phyloP scores from a whole-genome alignment of 2,113 vertebrate species.

The Gracilinanus agilis region DNA sequence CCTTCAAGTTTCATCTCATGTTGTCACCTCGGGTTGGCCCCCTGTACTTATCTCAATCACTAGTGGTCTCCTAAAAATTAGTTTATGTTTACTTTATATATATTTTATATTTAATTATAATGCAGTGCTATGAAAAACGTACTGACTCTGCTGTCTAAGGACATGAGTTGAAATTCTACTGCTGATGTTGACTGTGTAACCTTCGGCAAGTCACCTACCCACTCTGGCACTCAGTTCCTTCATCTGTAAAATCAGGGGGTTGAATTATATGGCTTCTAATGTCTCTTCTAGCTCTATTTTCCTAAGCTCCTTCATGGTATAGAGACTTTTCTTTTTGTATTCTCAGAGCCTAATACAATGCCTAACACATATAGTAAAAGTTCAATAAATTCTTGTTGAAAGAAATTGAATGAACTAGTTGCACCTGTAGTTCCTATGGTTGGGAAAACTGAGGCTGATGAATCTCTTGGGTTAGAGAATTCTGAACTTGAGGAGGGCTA shows the following conservation, averaged over 20 bases:
- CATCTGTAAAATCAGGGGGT: neutral
- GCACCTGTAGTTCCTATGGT: neutral
- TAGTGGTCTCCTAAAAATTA: neutral
- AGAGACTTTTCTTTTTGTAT: neutral
- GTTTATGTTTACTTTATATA: neutral
- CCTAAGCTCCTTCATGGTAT: neutral
- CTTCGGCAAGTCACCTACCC: neutral
- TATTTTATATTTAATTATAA: neutral
- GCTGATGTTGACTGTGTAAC: neutral
- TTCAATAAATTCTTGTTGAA: neutral
- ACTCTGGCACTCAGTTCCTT: neutral
- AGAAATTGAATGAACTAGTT: neutral
- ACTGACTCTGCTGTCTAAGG: neutral
- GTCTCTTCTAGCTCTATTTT: neutral
- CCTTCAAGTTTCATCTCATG: neutral
- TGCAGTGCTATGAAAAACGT: neutral
- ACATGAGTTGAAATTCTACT: neutral
- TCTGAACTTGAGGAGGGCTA: neutral
- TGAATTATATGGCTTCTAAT: neutral
- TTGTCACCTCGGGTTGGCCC: neutral
- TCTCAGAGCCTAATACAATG: neutral
- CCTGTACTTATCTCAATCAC: neutral
- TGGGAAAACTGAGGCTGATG: neutral
- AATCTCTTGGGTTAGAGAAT: neutral
- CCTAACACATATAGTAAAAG: neutral